Evolutionary conservation across 2,113 vertebrate species (phyloP).

Genomic region (Deroptyus accipitrinus): DNA sequence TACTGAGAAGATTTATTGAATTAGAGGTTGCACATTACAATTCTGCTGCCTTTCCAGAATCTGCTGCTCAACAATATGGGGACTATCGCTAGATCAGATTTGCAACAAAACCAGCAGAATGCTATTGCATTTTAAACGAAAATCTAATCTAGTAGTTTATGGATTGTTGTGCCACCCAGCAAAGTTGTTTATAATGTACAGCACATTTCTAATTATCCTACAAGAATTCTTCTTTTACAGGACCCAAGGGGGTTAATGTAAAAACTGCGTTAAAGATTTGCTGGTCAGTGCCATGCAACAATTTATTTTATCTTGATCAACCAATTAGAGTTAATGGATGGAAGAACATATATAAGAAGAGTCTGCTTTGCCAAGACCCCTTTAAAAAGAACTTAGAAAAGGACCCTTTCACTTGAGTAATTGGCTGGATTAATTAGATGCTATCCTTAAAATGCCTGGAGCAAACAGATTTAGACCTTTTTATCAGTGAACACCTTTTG

Average conservation of each 20-base stretch:
- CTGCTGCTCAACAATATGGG: neutral
- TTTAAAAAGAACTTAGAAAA: conserved; percentile 44
- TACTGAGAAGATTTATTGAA: conserved; percentile 10
- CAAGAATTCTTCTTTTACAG: conserved; percentile 24
- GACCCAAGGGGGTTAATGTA: neutral
- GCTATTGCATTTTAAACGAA: conserved; percentile 25
- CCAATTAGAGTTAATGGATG: conserved; percentile 58
- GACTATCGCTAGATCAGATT: neutral
- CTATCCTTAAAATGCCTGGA: conserved; percentile 6
- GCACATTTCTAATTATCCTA: conserved; percentile 26
- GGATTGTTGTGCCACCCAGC: neutral
- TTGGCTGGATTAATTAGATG: conserved; percentile 37
- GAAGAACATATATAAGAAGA: conserved; percentile 7
- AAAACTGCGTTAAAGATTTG: conserved; percentile 25
- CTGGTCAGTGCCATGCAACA: conserved; percentile 23
- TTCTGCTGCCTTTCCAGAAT: conserved; percentile 23
- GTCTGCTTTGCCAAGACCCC: conserved; percentile 19
- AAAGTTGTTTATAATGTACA: neutral
- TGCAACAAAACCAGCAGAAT: neutral
- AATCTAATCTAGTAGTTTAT: conserved; percentile 11
- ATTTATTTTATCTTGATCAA: conserved; percentile 55
- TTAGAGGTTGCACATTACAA: neutral
- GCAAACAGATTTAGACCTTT: neutral
- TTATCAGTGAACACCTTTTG: neutral
- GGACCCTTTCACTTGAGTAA: conserved; percentile 9